Evolutionary conservation across 1,140 invertebrate genomes (phyloP).

Genomic region (Eciton burchellii): DNA sequence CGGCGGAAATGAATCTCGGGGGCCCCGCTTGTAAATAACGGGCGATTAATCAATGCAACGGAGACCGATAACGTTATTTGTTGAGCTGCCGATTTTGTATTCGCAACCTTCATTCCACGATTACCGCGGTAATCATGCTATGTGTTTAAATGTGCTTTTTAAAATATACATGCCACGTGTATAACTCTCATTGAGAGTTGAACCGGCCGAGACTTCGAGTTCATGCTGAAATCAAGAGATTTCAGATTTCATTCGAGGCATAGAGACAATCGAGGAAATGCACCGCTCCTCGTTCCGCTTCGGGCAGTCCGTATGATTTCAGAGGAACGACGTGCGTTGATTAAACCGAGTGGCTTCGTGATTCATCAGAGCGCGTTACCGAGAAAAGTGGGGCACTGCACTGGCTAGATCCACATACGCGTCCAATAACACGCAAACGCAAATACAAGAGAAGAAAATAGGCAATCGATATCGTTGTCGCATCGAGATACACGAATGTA

Average conservation of each 20-base stretch:
- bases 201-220: neutral
- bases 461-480: neutral
- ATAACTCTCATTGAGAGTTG: too few species aligned
- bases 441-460: neutral
- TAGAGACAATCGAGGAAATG: too few species aligned
- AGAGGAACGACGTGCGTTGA: conserved; percentile 61
- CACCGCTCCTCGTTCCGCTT: conserved; percentile 67
- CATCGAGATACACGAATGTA: too few species aligned
- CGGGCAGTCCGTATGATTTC: conserved; percentile 37
- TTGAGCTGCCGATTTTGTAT: conserved; percentile 21
- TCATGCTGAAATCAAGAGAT: conserved; percentile 76
- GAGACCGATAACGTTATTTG: conserved; percentile 35
- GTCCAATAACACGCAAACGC: neutral
- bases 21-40: conserved; percentile 32
- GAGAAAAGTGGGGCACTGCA: neutral
- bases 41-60: conserved; percentile 38
- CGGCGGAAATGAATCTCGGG: conserved; percentile 45
- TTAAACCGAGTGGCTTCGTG: conserved; percentile 74
- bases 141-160: too few species aligned
- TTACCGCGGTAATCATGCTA: too few species aligned
- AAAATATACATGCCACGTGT: too few species aligned
- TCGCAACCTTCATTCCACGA: conserved; percentile 2
- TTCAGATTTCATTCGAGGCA: too few species aligned
- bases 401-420: conserved; percentile 37
- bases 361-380: conserved; percentile 73